These are phyloP conservation scores for Malacoraja senta DNA, from an alignment of 2,797 vertebrate genomes.

Conservation along the genomic window DNA sequence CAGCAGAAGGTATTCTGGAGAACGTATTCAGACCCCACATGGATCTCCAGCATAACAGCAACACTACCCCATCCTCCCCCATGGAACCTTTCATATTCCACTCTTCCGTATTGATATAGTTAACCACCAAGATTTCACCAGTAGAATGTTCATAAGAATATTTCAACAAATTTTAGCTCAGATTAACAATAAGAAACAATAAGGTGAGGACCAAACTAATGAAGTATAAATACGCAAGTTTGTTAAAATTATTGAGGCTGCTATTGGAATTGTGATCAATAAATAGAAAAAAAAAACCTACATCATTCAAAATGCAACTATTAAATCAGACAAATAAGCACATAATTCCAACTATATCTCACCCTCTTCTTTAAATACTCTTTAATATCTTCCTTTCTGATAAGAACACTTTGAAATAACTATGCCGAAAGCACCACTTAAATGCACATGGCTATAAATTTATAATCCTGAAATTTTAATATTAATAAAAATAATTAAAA, in stretches of 20 bases:
- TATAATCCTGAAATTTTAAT: neutral
- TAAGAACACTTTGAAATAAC: neutral
- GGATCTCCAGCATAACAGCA: neutral
- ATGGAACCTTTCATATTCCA: neutral
- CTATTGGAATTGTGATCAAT: neutral
- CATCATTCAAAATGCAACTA: neutral
- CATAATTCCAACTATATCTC: neutral
- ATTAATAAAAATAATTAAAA: neutral
- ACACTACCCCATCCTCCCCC: neutral
- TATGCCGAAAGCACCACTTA: neutral
- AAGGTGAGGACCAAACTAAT: neutral
- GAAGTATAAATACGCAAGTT: too few relatives aligned
- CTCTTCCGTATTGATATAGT: too few relatives aligned
- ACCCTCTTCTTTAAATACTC: neutral
- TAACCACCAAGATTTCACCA: neutral
- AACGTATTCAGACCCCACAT: neutral
- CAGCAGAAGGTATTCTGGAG: neutral
- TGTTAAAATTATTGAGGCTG: neutral
- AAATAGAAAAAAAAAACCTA: neutral
- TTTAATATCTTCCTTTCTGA: neutral
- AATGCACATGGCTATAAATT: neutral
- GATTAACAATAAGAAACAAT: neutral
- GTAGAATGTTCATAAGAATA: neutral
- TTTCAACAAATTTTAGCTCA: neutral
- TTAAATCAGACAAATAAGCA: neutral